These are phyloP conservation scores for Stratiomys singularior DNA, from an alignment of 2,888 invertebrate genomes.

Conservation along the genomic window DNA sequence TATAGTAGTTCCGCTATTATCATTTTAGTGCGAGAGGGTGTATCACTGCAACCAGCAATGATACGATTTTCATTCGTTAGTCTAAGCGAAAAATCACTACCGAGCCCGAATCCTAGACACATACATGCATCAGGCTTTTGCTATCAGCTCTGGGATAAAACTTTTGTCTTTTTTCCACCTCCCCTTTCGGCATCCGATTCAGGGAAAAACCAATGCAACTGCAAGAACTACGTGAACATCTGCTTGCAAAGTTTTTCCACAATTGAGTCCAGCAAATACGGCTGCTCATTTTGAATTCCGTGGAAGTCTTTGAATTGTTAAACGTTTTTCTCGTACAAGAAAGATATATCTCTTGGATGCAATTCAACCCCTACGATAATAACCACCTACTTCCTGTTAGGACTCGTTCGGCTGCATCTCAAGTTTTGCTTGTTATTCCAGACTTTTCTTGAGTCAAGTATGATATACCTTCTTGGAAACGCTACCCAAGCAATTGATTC, in stretches of 20 bases:
- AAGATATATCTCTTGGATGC: slow-evolving; percentile 2
- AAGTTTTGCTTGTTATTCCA: too few species aligned
- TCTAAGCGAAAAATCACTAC: not conserved
- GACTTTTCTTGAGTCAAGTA: too few species aligned
- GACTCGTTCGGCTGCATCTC: too few species aligned
- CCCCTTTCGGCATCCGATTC: too few species aligned
- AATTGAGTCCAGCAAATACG: not conserved
- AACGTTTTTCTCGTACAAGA: not conserved
- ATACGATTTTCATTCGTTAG: not conserved
- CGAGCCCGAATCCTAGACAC: not conserved
- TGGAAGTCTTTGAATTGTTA: slow-evolving; percentile 23
- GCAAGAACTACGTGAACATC: slow-evolving; percentile 4
- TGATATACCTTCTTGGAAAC: too few species aligned
- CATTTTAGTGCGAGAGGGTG: not conserved
- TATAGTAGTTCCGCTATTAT: not conserved
- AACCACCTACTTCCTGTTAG: too few species aligned
- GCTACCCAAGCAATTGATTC: too few species aligned
- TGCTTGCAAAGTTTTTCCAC: slow-evolving; percentile 4
- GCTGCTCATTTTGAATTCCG: slow-evolving; percentile 19
- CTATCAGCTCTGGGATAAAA: not conserved
- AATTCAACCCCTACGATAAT: not conserved
- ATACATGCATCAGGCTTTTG: not conserved
- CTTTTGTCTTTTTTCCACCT: too few species aligned
- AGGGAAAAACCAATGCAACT: not conserved
- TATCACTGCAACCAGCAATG: not conserved